Evolutionary conservation across 1,140 invertebrate genomes (phyloP).

Genomic region (Brachionus paranguensis): DNA sequence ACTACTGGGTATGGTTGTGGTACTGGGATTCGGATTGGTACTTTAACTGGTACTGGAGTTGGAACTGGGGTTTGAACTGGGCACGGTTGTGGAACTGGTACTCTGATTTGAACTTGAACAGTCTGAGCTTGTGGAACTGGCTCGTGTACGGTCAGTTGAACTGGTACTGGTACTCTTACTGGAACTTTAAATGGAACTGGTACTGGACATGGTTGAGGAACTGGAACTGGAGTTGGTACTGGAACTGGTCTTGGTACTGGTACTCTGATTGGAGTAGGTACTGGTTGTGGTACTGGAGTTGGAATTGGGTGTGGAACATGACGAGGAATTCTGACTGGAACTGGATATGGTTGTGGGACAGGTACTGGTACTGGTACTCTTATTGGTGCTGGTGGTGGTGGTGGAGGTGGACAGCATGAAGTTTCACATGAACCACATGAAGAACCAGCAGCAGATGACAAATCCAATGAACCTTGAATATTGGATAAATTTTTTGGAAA

Average conservation of each 20-base stretch:
- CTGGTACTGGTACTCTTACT: background rate
- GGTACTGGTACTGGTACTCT: background rate
- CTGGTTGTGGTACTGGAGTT: conserved; percentile 2
- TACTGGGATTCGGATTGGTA: background rate
- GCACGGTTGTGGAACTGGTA: background rate
- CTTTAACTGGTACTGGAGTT: background rate
- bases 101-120: background rate
- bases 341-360: background rate
- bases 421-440: background rate
- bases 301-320: background rate
- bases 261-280: background rate
- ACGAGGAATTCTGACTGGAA: background rate
- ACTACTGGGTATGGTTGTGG: background rate
- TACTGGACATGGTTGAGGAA: background rate
- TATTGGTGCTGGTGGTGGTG: background rate
- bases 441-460: background rate
- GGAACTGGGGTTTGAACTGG: background rate
- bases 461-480: background rate
- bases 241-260: background rate
- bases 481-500: background rate
- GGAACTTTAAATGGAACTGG: background rate
- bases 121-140: background rate
- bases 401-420: background rate
- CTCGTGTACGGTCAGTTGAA: background rate
- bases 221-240: background rate